Percentiles rank a stretch among this genome's conserved stretches.
Conservation (phyloP, 2,113 vertebrate species). For the Cyprinus carpio region DNA sequence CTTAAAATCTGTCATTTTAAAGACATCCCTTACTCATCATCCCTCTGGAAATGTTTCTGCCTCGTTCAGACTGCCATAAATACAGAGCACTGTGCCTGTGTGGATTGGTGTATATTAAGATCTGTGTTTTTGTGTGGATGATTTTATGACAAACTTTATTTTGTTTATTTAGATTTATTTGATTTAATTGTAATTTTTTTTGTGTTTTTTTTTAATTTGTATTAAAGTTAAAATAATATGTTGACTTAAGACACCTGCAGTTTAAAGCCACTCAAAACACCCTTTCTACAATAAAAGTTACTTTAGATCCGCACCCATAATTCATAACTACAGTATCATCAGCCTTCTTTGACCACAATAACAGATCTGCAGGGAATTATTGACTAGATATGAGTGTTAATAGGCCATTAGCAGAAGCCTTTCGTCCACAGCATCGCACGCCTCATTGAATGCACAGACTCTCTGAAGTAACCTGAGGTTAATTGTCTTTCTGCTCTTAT, state of each 20-base stretch:
- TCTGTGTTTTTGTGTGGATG: too few relatives aligned
- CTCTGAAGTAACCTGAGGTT: neutral
- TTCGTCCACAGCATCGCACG: neutral
- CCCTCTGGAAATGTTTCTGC: neutral
- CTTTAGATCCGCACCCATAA: neutral
- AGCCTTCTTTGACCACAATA: neutral
- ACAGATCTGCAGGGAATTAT: neutral
- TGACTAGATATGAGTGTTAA: neutral
- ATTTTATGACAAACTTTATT: neutral
- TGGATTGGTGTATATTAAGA: too few relatives aligned
- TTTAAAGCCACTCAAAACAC: neutral
- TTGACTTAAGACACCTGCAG: neutral
- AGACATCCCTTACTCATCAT: neutral
- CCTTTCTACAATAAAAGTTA: too few relatives aligned
- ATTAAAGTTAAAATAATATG: too few relatives aligned
- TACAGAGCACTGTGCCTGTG: neutral
- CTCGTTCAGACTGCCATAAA: neutral
- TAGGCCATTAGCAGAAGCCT: neutral
- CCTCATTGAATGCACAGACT: neutral
- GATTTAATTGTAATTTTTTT: too few relatives aligned
- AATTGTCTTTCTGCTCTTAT: neutral
- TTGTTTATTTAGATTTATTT: too few relatives aligned
- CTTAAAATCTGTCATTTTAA: constrained; percentile 2
- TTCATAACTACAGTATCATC: neutral
- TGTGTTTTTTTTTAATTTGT: too few relatives aligned